phyloP scores from a whole-genome alignment of 2,888 invertebrate species.

The Hylaea fasciaria region DNA sequence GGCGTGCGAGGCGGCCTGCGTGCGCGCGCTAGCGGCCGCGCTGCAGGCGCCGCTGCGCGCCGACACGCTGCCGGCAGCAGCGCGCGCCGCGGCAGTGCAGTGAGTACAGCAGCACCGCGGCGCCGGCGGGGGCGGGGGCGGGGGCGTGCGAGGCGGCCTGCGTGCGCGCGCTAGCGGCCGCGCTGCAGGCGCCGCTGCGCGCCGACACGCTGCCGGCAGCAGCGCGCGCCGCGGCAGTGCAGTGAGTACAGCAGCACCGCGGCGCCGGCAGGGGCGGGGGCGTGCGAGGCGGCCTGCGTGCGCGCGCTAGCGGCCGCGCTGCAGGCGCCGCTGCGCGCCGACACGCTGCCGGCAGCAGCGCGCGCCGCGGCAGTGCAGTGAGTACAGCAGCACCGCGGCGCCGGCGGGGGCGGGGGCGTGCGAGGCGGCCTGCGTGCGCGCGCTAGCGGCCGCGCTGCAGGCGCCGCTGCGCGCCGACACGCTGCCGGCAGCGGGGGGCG shows the following conservation, averaged over 20 bases:
- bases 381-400: conserved; percentile 32
- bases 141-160: conserved; percentile 60
- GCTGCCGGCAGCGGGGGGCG: conserved; percentile 43
- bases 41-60: conserved; percentile 58
- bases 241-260: conserved; percentile 52
- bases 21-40: conserved; percentile 58
- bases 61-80: conserved; percentile 46
- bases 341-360: conserved; percentile 48
- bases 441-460: conserved; percentile 56
- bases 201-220: conserved; percentile 46
- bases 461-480: conserved; percentile 57
- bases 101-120: conserved; percentile 42
- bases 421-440: conserved; percentile 61
- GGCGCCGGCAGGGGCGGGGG: conserved; percentile 50
- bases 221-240: conserved; percentile 43
- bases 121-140: conserved; percentile 51
- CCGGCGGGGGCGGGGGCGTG: conserved; percentile 60
- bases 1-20: conserved; percentile 54
- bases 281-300: conserved; percentile 58
- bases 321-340: conserved; percentile 55
- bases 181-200: conserved; percentile 58
- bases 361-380: conserved; percentile 47
- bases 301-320: conserved; percentile 58
- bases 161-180: conserved; percentile 60
- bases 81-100: conserved; percentile 46